Conservation (phyloP, 1,140 invertebrate genomes). For the Plectrocnemia conspersa region DNA sequence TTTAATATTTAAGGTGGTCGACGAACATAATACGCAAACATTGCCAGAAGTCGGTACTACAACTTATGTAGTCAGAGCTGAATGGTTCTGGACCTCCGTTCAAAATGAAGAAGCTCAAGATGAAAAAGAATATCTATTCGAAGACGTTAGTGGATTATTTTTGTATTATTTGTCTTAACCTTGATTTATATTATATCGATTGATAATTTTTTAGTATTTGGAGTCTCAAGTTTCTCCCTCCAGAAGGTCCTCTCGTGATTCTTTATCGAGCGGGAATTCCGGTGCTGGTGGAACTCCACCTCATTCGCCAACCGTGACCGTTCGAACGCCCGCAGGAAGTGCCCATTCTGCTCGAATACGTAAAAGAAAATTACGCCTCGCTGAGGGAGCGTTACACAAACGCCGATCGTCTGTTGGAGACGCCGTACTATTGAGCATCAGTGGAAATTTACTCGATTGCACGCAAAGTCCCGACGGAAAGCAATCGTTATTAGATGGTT, state of each 20-base stretch:
- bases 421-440: slow-evolving; percentile 74
- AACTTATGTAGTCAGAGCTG: slow-evolving; percentile 76
- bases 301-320: slow-evolving; percentile 23
- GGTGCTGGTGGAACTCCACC: slow-evolving; percentile 37
- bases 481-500: slow-evolving; percentile 55
- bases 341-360: slow-evolving; percentile 47
- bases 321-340: slow-evolving; percentile 17
- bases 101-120: slow-evolving; percentile 90
- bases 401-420: slow-evolving; percentile 79
- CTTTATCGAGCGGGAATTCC: slow-evolving; percentile 46
- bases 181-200: slow-evolving; percentile 23
- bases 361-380: slow-evolving; percentile 69
- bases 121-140: slow-evolving; percentile 83
- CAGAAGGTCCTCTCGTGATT: slow-evolving; percentile 55
- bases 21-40: slow-evolving; percentile 66
- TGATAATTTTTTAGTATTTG: slow-evolving; percentile 50
- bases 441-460: slow-evolving; percentile 81
- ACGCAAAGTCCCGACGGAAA: slow-evolving; percentile 73
- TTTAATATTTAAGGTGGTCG: slow-evolving; percentile 61
- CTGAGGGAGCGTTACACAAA: slow-evolving; percentile 59
- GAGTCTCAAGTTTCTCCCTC: slow-evolving; percentile 55
- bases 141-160: slow-evolving; percentile 61
- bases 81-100: slow-evolving; percentile 97
- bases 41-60: slow-evolving; percentile 58
- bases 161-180: slow-evolving; percentile 18